phyloP scores from a whole-genome alignment of 2,888 invertebrate species.

The Drosophila neoperkinsi region DNA sequence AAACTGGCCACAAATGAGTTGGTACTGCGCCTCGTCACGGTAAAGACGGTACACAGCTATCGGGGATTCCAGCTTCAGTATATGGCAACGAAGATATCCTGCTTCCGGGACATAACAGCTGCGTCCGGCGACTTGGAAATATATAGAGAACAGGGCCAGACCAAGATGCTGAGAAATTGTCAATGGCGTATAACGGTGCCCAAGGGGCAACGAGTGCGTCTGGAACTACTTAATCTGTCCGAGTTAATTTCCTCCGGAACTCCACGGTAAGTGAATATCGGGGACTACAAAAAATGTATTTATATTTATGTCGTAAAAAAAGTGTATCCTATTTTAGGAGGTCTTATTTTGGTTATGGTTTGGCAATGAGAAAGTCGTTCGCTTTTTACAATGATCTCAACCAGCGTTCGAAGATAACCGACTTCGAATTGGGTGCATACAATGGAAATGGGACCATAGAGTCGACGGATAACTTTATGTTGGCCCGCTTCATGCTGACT shows the following conservation, averaged over 20 bases:
- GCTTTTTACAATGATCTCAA: conserved; percentile 67
- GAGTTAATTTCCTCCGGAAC: neutral
- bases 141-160: neutral
- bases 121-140: conserved; percentile 86
- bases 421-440: conserved; percentile 78
- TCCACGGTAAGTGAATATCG: conserved; percentile 20
- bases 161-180: conserved; percentile 85
- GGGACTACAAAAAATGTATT: neutral
- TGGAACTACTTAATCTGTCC: conserved; percentile 87
- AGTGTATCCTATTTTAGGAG: rapidly evolving
- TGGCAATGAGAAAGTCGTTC: conserved; percentile 12
- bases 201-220: conserved; percentile 87
- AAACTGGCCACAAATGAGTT: conserved; percentile 86
- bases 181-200: conserved; percentile 90
- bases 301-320: neutral
- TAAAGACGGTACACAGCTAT: conserved; percentile 81
- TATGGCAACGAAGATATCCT: conserved; percentile 85
- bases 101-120: conserved; percentile 88
- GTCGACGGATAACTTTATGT: conserved; percentile 89
- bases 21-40: conserved; percentile 86
- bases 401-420: conserved; percentile 79
- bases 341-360: rapidly evolving
- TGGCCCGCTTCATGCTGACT: conserved; percentile 85
- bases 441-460: conserved; percentile 85
- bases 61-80: conserved; percentile 89